Conservation (phyloP, 1,140 invertebrate species). For the Aphelinus certus region DNA sequence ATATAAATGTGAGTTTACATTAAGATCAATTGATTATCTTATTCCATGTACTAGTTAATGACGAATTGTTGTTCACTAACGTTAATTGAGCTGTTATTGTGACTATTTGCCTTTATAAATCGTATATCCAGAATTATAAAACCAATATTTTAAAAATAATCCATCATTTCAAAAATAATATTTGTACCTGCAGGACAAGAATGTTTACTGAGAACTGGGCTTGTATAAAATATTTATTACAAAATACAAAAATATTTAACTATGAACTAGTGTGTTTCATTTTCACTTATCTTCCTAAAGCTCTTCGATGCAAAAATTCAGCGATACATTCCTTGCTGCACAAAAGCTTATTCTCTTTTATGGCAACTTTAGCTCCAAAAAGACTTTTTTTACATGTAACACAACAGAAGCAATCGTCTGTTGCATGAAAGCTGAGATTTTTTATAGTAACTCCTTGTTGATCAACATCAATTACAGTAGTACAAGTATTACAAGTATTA, state of each 20-base stretch:
- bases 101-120: no score
- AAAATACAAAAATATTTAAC: conserved; percentile 30
- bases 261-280: not conserved
- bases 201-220: no score
- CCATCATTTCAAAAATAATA: no score
- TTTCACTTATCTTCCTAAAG: conserved; percentile 19
- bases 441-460: conserved; percentile 80
- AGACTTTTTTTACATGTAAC: conserved; percentile 77
- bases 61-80: no score
- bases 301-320: conserved; percentile 44
- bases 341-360: conserved; percentile 75
- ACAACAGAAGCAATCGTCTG: conserved; percentile 79
- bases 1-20: no score
- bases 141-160: no score
- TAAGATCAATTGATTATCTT: no score
- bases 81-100: no score
- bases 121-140: no score
- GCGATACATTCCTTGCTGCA: conserved; percentile 69
- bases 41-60: no score
- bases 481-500: conserved; percentile 78
- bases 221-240: conserved; percentile 8
- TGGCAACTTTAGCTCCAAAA: conserved; percentile 72
- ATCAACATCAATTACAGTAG: conserved; percentile 76
- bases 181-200: no score
- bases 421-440: conserved; percentile 81